These are phyloP conservation scores for Vireo griseus DNA, from an alignment of 2,797 vertebrate species.

Conservation along the genomic window DNA sequence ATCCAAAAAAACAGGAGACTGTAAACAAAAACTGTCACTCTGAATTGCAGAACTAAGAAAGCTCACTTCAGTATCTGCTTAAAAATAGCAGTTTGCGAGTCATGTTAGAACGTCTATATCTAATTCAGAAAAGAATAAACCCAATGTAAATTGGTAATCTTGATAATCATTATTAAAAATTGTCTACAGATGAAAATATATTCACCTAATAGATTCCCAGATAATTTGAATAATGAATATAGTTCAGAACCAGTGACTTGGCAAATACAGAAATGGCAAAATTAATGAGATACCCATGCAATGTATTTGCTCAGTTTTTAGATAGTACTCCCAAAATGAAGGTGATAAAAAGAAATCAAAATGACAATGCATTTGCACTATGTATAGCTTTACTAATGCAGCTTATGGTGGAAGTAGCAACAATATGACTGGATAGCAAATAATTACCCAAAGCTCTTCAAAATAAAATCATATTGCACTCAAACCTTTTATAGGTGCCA, in stretches of 20 bases:
- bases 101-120: neutral
- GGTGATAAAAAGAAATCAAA: neutral
- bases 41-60: neutral
- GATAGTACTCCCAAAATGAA: neutral
- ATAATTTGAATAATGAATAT: neutral
- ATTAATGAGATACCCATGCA: neutral
- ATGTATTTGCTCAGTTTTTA: neutral
- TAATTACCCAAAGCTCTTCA: neutral
- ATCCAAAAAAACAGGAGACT: neutral
- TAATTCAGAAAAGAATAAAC: neutral
- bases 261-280: neutral
- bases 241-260: neutral
- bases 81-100: neutral
- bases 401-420: neutral
- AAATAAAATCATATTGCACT: neutral
- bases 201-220: neutral
- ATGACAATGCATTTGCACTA: neutral
- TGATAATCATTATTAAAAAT: neutral
- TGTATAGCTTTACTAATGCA: neutral
- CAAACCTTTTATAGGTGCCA: neutral
- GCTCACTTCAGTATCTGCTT: neutral
- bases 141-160: neutral
- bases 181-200: neutral
- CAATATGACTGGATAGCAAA: neutral
- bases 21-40: neutral